phyloP scores from a whole-genome alignment of 2,888 invertebrate genomes.

The Metalampra italica region DNA sequence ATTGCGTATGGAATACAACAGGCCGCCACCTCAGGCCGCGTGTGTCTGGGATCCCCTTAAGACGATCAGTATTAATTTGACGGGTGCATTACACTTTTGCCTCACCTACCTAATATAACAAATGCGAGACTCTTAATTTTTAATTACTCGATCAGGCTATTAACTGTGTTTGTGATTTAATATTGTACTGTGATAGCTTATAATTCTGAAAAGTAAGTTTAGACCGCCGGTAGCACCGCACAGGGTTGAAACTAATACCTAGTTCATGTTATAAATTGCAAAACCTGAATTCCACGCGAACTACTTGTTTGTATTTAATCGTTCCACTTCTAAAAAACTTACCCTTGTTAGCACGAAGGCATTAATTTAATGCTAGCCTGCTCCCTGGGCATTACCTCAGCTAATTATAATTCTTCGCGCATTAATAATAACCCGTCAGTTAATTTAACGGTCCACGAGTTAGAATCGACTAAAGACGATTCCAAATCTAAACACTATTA shows the following conservation, averaged over 20 bases:
- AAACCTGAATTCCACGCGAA: background rate
- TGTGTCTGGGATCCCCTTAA: too few relatives aligned
- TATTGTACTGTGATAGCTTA: too few relatives aligned
- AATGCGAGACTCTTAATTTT: too few relatives aligned
- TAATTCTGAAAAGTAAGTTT: too few relatives aligned
- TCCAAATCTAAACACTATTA: too few relatives aligned
- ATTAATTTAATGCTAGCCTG: slow-evolving; percentile 16
- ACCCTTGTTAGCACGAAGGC: slow-evolving; percentile 12
- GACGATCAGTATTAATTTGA: slow-evolving; percentile 29
- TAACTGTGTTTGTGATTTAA: too few relatives aligned
- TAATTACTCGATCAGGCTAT: too few relatives aligned
- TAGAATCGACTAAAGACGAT: too few relatives aligned
- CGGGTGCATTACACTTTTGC: slow-evolving; percentile 20
- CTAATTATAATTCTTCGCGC: slow-evolving; percentile 24
- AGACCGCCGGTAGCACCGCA: too few relatives aligned
- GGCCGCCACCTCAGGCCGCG: too few relatives aligned
- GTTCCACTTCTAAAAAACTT: slow-evolving; percentile 8
- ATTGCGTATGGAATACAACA: too few relatives aligned
- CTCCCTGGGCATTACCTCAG: slow-evolving; percentile 18
- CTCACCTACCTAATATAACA: too few relatives aligned
- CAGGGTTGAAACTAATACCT: background rate
- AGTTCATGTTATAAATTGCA: background rate
- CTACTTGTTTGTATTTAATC: background rate
- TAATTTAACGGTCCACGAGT: background rate
- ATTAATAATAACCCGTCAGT: slow-evolving; percentile 7